Evolutionary conservation across 1,140 invertebrate genomes (phyloP), one percentile per base, ranked within the genome.

Genomic region (Temnothorax nylanderi): DNA sequence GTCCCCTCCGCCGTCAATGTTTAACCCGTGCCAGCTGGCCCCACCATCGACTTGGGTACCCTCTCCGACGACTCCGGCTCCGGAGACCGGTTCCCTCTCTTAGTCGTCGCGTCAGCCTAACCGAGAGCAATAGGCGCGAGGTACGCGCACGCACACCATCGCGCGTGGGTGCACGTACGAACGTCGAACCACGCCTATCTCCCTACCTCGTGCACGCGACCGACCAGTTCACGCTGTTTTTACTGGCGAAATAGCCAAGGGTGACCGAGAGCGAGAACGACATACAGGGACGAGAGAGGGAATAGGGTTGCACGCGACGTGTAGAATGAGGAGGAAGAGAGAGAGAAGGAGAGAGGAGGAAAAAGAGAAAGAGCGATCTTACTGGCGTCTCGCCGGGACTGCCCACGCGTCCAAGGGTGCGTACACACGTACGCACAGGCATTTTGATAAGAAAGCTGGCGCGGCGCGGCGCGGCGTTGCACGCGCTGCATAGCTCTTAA

Each of bases 141-240:
- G 92, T 94, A 90, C 90, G 90, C 91, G 92, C 92, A 92, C 91
- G 87, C 89, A 92, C 88, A 91, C 92, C 80, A 76, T 85, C 92
- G 88, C 78, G 87, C 77, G 76, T 85, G 60, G 87, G 85, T 85
- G 80, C 80, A 88, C 87, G 87, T 88, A 91, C 76, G 88, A 18
- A 72, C 69, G 58, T 51, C 37, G 87, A 85, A 92, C 92, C 94
- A 94, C 94, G 94, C 94, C 94, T 91, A 93, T 91, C 91, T 87
- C 89, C 92, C 92, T 92, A 91, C 90, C 60, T 64, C 32, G 67
- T 87, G 85, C 89, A 81, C 90, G 86, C 88, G 88, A 89, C 90
- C 82, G 88, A 64, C 90, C 82, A 89, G 90, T 84, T 91, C 90
- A 82, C 88, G 90, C 88, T 87, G 82, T 91, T 91, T 91, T 91